phyloP scores from a whole-genome alignment of 2,113 vertebrate species.

The Pituophis catenifer region DNA sequence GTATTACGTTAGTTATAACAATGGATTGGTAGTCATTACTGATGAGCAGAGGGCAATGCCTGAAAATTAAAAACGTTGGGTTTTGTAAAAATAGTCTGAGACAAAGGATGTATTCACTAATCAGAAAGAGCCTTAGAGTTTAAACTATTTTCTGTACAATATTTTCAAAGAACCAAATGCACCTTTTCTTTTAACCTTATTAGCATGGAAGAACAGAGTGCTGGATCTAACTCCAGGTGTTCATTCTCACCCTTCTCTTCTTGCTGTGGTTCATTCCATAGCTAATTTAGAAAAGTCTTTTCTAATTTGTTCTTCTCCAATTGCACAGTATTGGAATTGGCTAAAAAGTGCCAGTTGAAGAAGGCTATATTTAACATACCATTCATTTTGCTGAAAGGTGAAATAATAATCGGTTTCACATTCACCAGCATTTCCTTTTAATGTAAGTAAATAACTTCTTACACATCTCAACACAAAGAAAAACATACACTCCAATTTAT shows the following conservation, averaged over 20 bases:
- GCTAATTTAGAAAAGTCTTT: neutral
- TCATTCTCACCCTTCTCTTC: neutral
- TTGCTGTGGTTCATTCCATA: neutral
- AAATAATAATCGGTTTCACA: no score
- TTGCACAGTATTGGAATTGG: neutral
- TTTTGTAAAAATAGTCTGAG: constrained; percentile 45
- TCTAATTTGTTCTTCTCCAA: no score
- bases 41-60: constrained; percentile 16
- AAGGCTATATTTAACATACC: no score
- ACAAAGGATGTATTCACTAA: constrained; percentile 49
- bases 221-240: no score
- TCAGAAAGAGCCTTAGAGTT: constrained; percentile 11
- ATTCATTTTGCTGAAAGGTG: no score
- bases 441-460: neutral
- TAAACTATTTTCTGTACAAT: constrained; percentile 34
- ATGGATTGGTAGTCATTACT: no score
- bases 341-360: neutral
- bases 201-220: no score
- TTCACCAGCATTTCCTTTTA: no score
- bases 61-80: constrained; percentile 50
- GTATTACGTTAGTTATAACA: no score
- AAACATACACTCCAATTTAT: neutral
- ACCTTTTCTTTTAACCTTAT: neutral
- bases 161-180: constrained; percentile 3
- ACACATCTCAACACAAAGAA: neutral